Percentiles rank a stretch among this genome's conserved stretches.
Evolutionary conservation across 2,113 vertebrate species (phyloP).

Genomic region (Megaceryle maxima): DNA sequence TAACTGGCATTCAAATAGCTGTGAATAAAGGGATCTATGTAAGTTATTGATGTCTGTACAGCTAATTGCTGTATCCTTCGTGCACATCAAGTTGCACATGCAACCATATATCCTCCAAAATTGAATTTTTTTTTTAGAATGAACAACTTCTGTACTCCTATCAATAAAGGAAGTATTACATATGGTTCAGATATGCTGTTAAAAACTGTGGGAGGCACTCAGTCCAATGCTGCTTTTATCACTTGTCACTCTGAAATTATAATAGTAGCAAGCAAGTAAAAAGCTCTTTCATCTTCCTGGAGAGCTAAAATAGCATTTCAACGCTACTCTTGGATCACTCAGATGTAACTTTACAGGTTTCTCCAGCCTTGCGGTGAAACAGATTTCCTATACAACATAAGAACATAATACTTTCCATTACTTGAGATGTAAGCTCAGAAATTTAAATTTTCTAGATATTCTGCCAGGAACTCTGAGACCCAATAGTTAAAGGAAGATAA

Average conservation of each 20-base stretch:
- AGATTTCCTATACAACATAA: background rate
- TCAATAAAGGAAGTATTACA: background rate
- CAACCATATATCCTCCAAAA: background rate
- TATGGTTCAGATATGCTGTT: background rate
- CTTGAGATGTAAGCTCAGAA: background rate
- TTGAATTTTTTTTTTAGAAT: background rate
- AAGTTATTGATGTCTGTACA: background rate
- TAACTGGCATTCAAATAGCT: background rate
- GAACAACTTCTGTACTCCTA: background rate
- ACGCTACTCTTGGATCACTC: conserved; percentile 17
- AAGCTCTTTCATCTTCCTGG: conserved; percentile 23
- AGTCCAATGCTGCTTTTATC: conserved; percentile 21
- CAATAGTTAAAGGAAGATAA: background rate
- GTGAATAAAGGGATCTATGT: background rate
- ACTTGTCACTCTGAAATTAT: conserved; percentile 51
- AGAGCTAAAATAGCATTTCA: conserved; percentile 27
- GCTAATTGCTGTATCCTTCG: background rate
- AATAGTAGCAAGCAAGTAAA: conserved; percentile 15
- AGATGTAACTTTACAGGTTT: background rate
- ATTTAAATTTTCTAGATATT: background rate
- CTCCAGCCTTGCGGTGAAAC: conserved; percentile 17
- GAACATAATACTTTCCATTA: background rate
- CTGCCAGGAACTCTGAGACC: background rate
- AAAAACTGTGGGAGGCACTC: conserved; percentile 2
- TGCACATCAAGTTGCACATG: background rate